phyloP scores from a whole-genome alignment of 2,797 vertebrate genomes.

The Ataeniobius toweri region DNA sequence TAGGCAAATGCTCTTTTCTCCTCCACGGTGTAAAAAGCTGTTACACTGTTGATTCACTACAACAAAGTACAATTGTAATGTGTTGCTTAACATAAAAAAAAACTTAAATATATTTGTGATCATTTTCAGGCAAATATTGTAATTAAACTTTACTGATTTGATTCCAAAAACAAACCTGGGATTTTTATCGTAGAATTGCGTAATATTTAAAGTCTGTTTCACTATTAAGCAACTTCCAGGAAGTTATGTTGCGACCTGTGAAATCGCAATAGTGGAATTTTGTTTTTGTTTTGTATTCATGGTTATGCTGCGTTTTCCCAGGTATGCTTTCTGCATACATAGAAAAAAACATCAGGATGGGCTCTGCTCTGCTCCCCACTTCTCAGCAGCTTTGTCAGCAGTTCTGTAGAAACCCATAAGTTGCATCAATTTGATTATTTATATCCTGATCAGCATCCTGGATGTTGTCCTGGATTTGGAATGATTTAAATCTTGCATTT shows the following conservation, averaged over 20 bases:
- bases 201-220: slow-evolving; percentile 40
- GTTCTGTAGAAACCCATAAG: not conserved
- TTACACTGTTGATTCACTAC: not conserved
- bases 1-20: not conserved
- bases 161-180: slow-evolving; percentile 16
- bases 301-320: slow-evolving; percentile 46
- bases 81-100: not conserved
- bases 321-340: slow-evolving; percentile 11
- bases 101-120: not conserved
- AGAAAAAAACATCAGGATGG: slow-evolving; percentile 16
- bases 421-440: slow-evolving; percentile 10
- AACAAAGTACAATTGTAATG: not conserved
- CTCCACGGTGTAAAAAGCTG: slow-evolving; percentile 16
- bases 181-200: slow-evolving; percentile 39
- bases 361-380: slow-evolving; percentile 2
- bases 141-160: slow-evolving; percentile 1
- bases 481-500: slow-evolving; percentile 7
- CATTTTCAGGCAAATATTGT: not conserved
- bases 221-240: slow-evolving; percentile 52
- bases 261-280: slow-evolving; percentile 23
- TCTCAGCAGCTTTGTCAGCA: too few relatives aligned
- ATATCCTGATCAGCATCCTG: slow-evolving; percentile 24
- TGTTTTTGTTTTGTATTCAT: slow-evolving; percentile 26
- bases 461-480: slow-evolving; percentile 9
- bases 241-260: slow-evolving; percentile 57